A percentile compares a stretch with the other conserved stretches of the same genome.
Evolutionary conservation across 1,140 invertebrate species (phyloP).

Genomic region (Daktulosphaira vitifoliae): DNA sequence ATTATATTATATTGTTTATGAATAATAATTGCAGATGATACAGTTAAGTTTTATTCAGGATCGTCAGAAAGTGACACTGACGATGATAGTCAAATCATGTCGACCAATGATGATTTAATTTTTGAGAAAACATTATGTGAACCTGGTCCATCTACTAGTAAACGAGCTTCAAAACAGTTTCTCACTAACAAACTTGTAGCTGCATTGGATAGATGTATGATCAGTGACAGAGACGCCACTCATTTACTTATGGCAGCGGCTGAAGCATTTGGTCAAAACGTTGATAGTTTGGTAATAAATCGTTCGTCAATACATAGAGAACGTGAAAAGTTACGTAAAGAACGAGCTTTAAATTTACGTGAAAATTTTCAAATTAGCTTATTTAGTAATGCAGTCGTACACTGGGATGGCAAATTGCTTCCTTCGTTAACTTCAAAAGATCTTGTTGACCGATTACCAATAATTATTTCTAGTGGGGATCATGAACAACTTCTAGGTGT

Average conservation of each 20-base stretch:
- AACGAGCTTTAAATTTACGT: not conserved
- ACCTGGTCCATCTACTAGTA: constrained; percentile 31
- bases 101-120: too few species aligned
- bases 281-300: constrained; percentile 34
- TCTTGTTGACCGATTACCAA: constrained; percentile 6
- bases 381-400: constrained; percentile 22
- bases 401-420: constrained; percentile 39
- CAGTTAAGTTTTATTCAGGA: not conserved
- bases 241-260: constrained; percentile 34
- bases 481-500: too few species aligned
- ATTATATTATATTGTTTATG: not conserved
- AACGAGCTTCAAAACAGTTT: constrained; percentile 29
- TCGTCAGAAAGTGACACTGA: not conserved
- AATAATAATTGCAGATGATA: not conserved
- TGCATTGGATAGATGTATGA: constrained; percentile 36
- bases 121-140: not conserved
- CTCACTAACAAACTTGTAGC: constrained; percentile 35
- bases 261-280: constrained; percentile 35
- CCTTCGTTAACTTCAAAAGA: constrained; percentile 24
- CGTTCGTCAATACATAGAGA: constrained; percentile 34
- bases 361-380: not conserved
- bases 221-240: constrained; percentile 37
- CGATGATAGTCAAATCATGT: too few species aligned
- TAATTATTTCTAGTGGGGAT: constrained; percentile 18
- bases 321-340: constrained; percentile 34